phyloP scores from a whole-genome alignment of 2,888 invertebrate genomes.

The Pollenia amentaria region DNA sequence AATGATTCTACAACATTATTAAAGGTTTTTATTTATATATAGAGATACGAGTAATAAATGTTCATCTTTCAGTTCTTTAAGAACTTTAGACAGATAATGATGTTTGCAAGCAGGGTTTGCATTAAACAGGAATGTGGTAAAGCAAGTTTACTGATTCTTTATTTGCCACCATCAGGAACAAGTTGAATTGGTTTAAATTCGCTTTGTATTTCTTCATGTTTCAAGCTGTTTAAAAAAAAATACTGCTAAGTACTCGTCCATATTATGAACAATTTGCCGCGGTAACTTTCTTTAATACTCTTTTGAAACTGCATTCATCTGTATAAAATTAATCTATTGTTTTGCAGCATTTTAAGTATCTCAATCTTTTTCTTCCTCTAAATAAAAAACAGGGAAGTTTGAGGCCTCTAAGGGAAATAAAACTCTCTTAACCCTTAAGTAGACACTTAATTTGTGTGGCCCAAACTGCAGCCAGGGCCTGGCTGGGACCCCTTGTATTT shows the following conservation, averaged over 20 bases:
- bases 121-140: conserved; percentile 24
- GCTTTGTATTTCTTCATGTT: neutral
- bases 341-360: too few relatives aligned
- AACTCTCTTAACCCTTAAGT: too few relatives aligned
- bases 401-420: too few relatives aligned
- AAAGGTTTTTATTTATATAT: conserved; percentile 36
- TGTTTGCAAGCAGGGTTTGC: conserved; percentile 29
- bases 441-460: too few relatives aligned
- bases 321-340: too few relatives aligned
- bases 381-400: too few relatives aligned
- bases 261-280: too few relatives aligned
- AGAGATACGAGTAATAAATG: conserved; percentile 63
- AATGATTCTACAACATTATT: conserved; percentile 44
- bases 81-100: conserved; percentile 29
- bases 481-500: too few relatives aligned
- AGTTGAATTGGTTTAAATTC: neutral
- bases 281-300: too few relatives aligned
- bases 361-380: too few relatives aligned
- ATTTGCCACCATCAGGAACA: neutral
- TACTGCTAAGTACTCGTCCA: neutral
- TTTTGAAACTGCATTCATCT: too few relatives aligned
- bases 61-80: conserved; percentile 34
- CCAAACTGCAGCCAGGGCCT: too few relatives aligned
- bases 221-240: neutral
- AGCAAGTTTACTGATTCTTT: neutral